These are phyloP conservation scores for Mormyrops boulengeri DNA, from an alignment of 2,797 vertebrate genomes.

Conservation along the genomic window DNA sequence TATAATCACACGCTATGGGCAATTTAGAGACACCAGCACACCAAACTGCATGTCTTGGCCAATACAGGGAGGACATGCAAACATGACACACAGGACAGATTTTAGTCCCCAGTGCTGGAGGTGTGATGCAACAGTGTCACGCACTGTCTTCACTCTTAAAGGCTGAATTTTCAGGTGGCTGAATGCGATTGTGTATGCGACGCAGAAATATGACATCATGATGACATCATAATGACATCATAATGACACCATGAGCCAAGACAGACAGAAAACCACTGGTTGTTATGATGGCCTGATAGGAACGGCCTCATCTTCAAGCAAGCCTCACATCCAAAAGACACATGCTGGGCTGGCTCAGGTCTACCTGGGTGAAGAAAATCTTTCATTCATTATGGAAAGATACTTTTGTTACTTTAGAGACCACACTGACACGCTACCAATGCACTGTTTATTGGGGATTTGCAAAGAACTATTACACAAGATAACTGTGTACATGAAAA, in stretches of 20 bases:
- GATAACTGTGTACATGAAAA: constrained; percentile 30
- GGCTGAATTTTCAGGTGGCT: neutral
- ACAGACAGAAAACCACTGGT: neutral
- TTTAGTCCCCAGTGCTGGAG: neutral
- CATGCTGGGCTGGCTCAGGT: neutral
- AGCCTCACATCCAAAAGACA: neutral
- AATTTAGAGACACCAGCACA: neutral
- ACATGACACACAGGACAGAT: neutral
- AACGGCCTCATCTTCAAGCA: neutral
- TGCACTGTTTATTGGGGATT: constrained; percentile 46
- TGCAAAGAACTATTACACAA: constrained; percentile 55
- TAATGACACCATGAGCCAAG: neutral
- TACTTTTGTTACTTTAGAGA: neutral
- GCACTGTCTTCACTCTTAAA: neutral
- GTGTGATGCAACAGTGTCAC: neutral
- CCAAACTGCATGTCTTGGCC: neutral
- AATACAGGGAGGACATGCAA: neutral
- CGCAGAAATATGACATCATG: neutral
- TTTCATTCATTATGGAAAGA: neutral
- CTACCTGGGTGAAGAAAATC: neutral
- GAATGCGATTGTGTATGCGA: neutral
- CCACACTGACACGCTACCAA: constrained; percentile 38
- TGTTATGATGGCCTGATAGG: neutral
- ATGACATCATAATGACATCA: constrained; percentile 5
- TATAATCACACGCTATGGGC: neutral